A percentile compares a stretch with the other conserved stretches of the same genome.
phyloP scores from a whole-genome alignment of 1,140 invertebrate species.

The Scylla paramamosain region DNA sequence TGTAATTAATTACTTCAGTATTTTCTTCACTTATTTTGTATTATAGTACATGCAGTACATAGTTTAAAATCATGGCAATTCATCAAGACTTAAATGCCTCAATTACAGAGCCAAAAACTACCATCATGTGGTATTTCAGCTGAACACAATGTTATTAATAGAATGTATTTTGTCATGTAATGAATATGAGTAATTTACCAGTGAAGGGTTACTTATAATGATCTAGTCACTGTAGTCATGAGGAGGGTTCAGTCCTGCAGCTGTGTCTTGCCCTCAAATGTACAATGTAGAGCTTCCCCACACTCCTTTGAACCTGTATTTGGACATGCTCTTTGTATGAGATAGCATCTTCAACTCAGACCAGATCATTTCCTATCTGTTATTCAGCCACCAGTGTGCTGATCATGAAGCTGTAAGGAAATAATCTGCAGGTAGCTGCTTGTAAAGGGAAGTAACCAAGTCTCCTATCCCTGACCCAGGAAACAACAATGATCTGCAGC shows the following conservation, averaged over 20 bases:
- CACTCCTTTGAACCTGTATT: too few species aligned
- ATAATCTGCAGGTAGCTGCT: too few species aligned
- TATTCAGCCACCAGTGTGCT: not conserved
- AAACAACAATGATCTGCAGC: too few species aligned
- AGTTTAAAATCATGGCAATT: conserved; percentile 47
- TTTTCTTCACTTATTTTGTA: conserved; percentile 13
- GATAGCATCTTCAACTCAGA: not conserved
- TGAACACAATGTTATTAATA: not conserved
- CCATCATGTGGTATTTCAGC: not conserved
- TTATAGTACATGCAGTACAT: not conserved
- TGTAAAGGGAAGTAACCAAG: too few species aligned
- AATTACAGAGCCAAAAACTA: not conserved
- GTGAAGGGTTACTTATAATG: conserved; percentile 34
- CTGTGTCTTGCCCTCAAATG: not conserved
- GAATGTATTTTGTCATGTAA: not conserved
- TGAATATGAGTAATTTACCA: conserved; percentile 5
- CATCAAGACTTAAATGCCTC: conserved; percentile 64
- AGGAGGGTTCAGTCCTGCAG: not conserved
- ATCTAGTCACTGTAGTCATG: conserved; percentile 56
- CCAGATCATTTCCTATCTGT: not conserved
- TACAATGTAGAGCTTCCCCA: not conserved
- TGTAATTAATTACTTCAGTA: conserved; percentile 17
- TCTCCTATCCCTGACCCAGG: too few species aligned
- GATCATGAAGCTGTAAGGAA: too few species aligned
- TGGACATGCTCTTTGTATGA: not conserved